Evolutionary conservation across 2,113 vertebrate genomes (phyloP).

Genomic region (Chunga burmeisteri): DNA sequence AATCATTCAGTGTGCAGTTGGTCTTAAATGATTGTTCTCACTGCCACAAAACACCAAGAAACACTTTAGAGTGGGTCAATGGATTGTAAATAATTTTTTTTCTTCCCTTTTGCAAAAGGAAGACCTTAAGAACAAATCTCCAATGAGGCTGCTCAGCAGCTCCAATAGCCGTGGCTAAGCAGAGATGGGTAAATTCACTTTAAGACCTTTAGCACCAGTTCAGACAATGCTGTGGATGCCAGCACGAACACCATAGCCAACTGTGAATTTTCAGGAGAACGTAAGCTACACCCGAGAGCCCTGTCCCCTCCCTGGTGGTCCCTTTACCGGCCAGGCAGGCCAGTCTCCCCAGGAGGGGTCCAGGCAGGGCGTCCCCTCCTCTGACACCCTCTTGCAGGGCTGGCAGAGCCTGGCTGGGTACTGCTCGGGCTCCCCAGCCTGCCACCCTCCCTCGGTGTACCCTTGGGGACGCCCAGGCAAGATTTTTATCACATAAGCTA

Average conservation of each 20-base stretch:
- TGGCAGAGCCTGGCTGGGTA: not conserved
- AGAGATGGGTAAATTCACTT: not conserved
- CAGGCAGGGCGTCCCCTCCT: not conserved
- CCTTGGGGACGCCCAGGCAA: not conserved
- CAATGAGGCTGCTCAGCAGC: not conserved
- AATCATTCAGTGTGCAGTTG: not conserved
- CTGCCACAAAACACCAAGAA: not conserved
- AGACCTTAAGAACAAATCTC: not conserved
- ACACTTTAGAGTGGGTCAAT: not conserved
- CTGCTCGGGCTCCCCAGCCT: not conserved
- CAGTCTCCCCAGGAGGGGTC: not conserved
- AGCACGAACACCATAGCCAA: not conserved
- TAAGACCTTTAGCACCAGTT: not conserved
- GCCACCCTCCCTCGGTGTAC: not conserved
- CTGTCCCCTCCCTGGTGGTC: too few species aligned
- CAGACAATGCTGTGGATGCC: not conserved
- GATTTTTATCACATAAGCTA: not conserved
- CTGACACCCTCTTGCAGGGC: not conserved
- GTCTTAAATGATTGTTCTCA: not conserved
- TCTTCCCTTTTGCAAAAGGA: not conserved
- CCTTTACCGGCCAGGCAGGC: not conserved
- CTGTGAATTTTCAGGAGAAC: not conserved
- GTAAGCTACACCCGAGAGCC: fast-evolving
- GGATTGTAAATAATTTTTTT: not conserved
- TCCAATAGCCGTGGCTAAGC: not conserved